These are phyloP conservation scores for Hemicentrotus pulcherrimus DNA, from an alignment of 35 echinoderm and acorn worm genomes.

Conservation along the genomic window DNA sequence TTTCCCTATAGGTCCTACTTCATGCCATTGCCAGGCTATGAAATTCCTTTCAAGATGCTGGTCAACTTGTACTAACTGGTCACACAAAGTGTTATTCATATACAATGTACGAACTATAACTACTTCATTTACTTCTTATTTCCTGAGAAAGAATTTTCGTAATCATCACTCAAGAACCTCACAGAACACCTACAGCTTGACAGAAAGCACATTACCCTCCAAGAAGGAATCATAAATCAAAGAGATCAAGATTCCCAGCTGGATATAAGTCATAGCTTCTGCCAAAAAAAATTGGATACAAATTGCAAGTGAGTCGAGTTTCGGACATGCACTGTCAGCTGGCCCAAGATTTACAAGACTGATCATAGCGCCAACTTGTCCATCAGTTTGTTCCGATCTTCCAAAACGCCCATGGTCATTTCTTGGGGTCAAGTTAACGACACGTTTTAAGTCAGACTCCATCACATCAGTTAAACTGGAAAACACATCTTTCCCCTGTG, in stretches of 20 bases:
- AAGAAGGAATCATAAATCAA: background rate
- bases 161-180: background rate
- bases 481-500: constrained; percentile 9
- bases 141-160: background rate
- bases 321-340: background rate
- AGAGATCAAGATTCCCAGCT: background rate
- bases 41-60: too few species aligned
- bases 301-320: too few species aligned
- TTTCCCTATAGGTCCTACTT: too few species aligned
- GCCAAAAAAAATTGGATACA: background rate
- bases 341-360: background rate
- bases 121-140: too few species aligned
- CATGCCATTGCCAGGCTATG: too few species aligned
- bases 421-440: background rate
- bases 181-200: background rate
- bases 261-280: background rate
- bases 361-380: background rate
- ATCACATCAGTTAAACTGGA: background rate
- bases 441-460: constrained; percentile 36
- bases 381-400: constrained; percentile 6
- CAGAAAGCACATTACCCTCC: background rate
- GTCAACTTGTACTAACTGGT: too few species aligned
- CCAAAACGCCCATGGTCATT: background rate
- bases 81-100: too few species aligned
- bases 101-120: too few species aligned